Conservation (phyloP, 2,113 vertebrate species). For the Oostethus manadensis region DNA sequence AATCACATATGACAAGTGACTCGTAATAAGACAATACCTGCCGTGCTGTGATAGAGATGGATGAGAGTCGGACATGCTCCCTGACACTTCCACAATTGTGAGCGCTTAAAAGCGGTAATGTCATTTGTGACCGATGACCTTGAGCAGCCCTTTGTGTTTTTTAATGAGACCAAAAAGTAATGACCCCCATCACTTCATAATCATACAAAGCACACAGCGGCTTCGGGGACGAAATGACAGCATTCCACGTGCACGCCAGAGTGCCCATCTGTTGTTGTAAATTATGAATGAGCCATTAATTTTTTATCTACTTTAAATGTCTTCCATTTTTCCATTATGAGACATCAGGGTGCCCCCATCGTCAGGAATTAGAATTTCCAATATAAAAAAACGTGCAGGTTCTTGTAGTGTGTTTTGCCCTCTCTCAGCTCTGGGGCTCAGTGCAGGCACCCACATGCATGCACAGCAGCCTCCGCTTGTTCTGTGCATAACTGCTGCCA, state of each 20-base stretch:
- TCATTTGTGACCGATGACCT: conserved; percentile 21
- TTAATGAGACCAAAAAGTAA: conserved; percentile 38
- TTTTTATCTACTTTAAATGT: conserved; percentile 72
- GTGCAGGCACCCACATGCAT: conserved; percentile 33
- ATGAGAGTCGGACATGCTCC: not conserved
- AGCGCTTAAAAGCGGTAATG: not conserved
- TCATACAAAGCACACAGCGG: conserved; percentile 50
- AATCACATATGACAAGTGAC: conserved; percentile 6
- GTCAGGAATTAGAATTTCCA: conserved; percentile 46
- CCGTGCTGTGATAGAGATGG: not conserved
- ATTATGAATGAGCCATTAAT: conserved; percentile 77
- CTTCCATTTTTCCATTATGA: conserved; percentile 72
- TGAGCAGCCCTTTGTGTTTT: conserved; percentile 8
- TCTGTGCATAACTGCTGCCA: conserved; percentile 72
- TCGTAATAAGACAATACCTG: conserved; percentile 18
- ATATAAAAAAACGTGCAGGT: conserved; percentile 19
- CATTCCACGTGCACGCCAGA: conserved; percentile 50
- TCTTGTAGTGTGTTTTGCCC: not conserved
- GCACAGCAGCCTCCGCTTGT: conserved; percentile 23
- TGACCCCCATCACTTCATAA: conserved; percentile 44
- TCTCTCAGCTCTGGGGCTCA: not conserved
- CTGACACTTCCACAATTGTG: not conserved
- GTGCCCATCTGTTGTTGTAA: conserved; percentile 74
- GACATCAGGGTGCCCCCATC: conserved; percentile 46
- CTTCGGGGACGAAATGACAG: conserved; percentile 33